phyloP scores from a whole-genome alignment of 2,797 vertebrate genomes.

The Adelosebastes latens region DNA sequence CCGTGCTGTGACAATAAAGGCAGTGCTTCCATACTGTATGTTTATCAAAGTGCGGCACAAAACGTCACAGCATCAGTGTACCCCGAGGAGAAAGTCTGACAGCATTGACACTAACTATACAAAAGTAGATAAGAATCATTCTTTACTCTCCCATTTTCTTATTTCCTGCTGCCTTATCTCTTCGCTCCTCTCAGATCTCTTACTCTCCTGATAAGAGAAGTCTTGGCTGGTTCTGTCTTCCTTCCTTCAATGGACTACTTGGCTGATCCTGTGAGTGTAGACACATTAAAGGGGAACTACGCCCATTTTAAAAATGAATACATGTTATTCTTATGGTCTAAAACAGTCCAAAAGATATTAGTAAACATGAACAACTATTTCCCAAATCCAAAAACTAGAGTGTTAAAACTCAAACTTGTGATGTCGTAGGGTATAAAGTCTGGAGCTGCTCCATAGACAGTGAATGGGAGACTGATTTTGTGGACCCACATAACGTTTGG shows the following conservation, averaged over 20 bases:
- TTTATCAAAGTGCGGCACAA: neutral
- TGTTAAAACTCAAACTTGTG: no score
- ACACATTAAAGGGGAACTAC: neutral
- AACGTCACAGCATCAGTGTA: conserved; percentile 2
- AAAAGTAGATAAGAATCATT: conserved; percentile 8
- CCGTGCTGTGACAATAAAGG: neutral
- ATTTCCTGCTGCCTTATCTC: conserved; percentile 50
- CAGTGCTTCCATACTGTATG: neutral
- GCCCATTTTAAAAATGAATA: no score
- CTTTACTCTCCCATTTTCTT: conserved; percentile 43
- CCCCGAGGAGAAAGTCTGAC: neutral
- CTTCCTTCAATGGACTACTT: conserved; percentile 98
- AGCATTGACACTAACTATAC: neutral
- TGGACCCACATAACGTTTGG: neutral
- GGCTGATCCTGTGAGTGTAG: conserved; percentile 94
- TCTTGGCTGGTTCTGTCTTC: conserved; percentile 96
- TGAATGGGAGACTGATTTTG: neutral
- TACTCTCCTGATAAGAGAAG: conserved; percentile 93
- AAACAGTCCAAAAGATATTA: no score
- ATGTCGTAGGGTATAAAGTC: neutral
- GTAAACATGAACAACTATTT: no score
- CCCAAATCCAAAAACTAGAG: no score
- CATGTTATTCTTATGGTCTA: no score
- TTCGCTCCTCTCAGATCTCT: conserved; percentile 85
- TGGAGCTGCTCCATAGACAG: neutral